Evolutionary conservation across 2,888 invertebrate species (phyloP), one percentile per base, ranked within the genome.

Genomic region (Drosophila mimetica): DNA sequence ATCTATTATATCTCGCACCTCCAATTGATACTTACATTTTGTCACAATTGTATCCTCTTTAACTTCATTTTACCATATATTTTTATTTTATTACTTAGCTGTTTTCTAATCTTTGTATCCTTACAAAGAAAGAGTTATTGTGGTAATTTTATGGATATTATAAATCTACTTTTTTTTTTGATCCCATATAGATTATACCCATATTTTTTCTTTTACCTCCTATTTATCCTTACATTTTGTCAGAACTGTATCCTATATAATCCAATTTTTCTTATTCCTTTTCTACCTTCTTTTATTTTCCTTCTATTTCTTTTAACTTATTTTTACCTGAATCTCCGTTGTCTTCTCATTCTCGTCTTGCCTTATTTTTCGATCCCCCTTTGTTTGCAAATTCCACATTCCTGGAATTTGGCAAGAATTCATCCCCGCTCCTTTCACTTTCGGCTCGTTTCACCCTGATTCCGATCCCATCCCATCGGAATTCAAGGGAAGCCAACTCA

Each of bases 321-420:
- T 20, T 32, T 14, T 47, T 54, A 36, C 36, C 51, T 34, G 34
- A 48, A 22, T 28, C 13, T 8, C 47, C 30, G n/a, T n/a, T 47
- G 13, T 30, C 30, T 30, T 30, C 4, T 9, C 4, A 32, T 4
- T 9, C 8, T n/a, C 16, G 25, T 6, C 28, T 9, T n/a, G 36
- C 34, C 32, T 59, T 44, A 60, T 14, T 44, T 57, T n/a, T 39
- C 25, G 41, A n/a, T 22, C 25, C 63, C n/a, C 18, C 46, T 39
- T 32, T 61, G 37, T 28, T 39, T 7, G 37, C 47, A 14, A 41
- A 41, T 48, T 48, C 34, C 47, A 20, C 8, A 13, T 41, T 65
- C 64, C 64, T 42, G 51, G 64, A 65, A 65, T 36, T 65, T 32
- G 11, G 14, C 63, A 47, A 55, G 36, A n/a, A 32, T 28, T 39